Base-by-base conservation (phyloP, 2,797 vertebrate species). In the Oryzias dopingdopingensis region DNA sequence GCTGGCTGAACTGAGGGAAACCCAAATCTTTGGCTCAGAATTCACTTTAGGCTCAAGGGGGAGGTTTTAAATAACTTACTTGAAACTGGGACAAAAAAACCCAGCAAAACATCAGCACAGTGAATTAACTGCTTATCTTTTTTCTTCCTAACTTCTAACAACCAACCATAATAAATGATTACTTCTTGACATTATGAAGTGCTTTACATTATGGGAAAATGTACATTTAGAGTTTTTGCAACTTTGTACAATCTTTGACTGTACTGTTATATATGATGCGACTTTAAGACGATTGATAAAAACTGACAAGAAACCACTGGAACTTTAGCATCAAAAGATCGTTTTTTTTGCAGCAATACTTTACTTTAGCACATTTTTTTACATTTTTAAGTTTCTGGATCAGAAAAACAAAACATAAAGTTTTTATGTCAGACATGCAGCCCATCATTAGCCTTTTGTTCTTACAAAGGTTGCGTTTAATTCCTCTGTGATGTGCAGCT, bases 1-100 rank as follows among this genome's bases (percentile, higher is more conserved):
- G 73, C 67, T 69, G 73, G 64, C 62, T 60, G 65, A 71, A 69
- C 70, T 44, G 54, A 65, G 57, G 65, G 62, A 76, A 73, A 78
- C 57, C 52, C 43, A 72, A 70, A 77, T 47, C 68, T 68, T 41
- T n/a, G 3, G 50, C 22, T 32, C n/a, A 49, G 58, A 61, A 73
- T 74, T 73, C 42, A 77, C 14, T 64, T 57, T 59, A 63, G 18
- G 47, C 61, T 69, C 46, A 20, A 55, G 44, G 66, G 62, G 76
- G 45, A 47, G 17, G 55, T 61, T 59, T 50, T 42, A 41, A 42
- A 66, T 49, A 6, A 52, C 8, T 46, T 42, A 8, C 47, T 63
- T 52, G 70, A 46, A 40, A 18, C 51, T 42, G 56, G 67, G 72
- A 42, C 26, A 44, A 53, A 56, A 51, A 76, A 74, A 74, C 48